Conservation (phyloP, 2,113 vertebrate species). For the Lethenteron camtschaticum region DNA sequence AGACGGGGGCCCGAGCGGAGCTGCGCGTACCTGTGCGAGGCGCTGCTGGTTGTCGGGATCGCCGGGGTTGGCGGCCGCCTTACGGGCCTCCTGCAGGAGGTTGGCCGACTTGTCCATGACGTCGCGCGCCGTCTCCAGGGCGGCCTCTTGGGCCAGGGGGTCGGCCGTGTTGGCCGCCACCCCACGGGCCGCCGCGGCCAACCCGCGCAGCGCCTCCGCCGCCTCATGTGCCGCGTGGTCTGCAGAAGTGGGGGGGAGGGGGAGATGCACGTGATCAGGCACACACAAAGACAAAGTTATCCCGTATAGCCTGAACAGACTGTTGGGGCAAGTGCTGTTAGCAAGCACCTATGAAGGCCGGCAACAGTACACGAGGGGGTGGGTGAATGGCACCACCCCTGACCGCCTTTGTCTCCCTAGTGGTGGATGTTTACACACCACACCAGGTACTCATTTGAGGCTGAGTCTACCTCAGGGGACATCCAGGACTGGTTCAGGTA, state of each 20-base stretch:
- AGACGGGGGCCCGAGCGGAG: neutral
- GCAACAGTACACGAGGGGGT: too few relatives aligned
- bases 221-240: slow-evolving; percentile 34
- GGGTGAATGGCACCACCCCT: neutral
- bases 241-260: neutral
- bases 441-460: too few relatives aligned
- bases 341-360: too few relatives aligned
- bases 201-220: slow-evolving; percentile 65
- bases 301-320: too few relatives aligned
- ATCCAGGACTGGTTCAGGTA: too few relatives aligned
- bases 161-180: slow-evolving; percentile 72
- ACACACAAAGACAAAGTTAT: too few relatives aligned
- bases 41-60: slow-evolving; percentile 92
- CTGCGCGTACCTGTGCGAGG: slow-evolving; percentile 55
- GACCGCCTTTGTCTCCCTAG: neutral
- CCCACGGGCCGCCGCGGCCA: slow-evolving; percentile 78
- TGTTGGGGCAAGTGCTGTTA: too few relatives aligned
- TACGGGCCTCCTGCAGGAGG: slow-evolving; percentile 85
- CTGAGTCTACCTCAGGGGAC: too few relatives aligned
- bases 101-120: slow-evolving; percentile 95
- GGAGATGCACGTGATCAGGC: too few relatives aligned
- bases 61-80: slow-evolving; percentile 67
- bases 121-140: slow-evolving; percentile 74
- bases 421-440: too few relatives aligned
- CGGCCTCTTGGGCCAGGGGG: slow-evolving; percentile 50